These are phyloP conservation scores for Sinocyclocheilus rhinocerous DNA, from an alignment of 2,113 vertebrate species.

Conservation along the genomic window DNA sequence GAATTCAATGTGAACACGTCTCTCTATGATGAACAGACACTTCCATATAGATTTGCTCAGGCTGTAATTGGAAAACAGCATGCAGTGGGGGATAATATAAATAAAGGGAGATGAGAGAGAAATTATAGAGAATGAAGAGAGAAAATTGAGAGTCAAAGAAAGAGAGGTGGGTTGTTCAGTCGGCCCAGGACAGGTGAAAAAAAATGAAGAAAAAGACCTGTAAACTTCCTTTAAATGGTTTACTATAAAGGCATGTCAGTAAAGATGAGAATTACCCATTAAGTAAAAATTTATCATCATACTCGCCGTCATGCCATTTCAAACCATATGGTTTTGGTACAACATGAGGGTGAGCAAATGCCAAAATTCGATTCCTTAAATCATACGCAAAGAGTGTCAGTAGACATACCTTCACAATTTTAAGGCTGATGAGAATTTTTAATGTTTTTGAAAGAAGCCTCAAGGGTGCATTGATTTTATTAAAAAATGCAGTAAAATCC, in stretches of 20 bases:
- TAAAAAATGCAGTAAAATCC: no score
- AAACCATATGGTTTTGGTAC: background rate
- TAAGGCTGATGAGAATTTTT: no score
- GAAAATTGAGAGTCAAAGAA: background rate
- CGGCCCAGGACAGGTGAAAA: background rate
- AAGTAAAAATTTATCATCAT: background rate
- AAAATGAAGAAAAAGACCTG: background rate
- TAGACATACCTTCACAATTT: no score
- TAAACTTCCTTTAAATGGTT: background rate
- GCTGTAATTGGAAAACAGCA: background rate
- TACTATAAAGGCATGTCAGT: background rate
- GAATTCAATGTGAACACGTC: background rate
- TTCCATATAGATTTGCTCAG: background rate
- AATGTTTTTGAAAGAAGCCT: no score
- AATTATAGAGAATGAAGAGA: background rate
- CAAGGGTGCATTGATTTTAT: no score
- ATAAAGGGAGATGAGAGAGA: constrained; percentile 1
- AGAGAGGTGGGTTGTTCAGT: background rate
- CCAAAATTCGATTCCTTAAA: background rate
- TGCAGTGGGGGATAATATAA: background rate
- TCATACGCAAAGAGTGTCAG: no score
- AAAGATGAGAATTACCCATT: background rate
- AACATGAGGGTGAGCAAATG: background rate
- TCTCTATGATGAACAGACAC: constrained; percentile 4
- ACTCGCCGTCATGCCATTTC: background rate